Evolutionary conservation across 1,140 invertebrate species (phyloP), one percentile per base, ranked within the genome.

Genomic region (Homarus americanus): DNA sequence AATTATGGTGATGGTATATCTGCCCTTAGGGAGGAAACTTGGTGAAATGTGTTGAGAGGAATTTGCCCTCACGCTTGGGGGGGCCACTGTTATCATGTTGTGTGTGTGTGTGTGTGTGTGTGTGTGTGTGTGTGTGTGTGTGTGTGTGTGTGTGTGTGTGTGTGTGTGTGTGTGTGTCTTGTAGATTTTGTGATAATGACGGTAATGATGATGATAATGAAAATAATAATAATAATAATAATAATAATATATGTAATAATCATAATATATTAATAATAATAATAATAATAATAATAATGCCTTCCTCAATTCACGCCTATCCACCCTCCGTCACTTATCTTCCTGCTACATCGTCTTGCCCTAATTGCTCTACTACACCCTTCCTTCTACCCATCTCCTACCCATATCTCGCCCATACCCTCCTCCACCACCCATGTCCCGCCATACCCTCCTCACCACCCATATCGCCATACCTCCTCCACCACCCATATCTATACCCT

Each of bases 51-150:
- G 24, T 58, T 58, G 24, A 58, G 17, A 24, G 53, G 53, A 15
- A 20, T 24, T 24, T 24, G 53, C 15, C 15, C 53, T 9, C 44
- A 9, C 44, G 44, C 15, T 49, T 49, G 44, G 15, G 44, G 15
- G 5, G 15, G 15, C 4, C 15, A 12, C 44, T 49, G 44, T 4
- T 7, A 12, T 4, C 44, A 7, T 49, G 44, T 49, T 4, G 15
- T 49, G 44, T 49, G 44, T 49, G 15, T 49, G 4, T 4, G 4
- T 7, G 15, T 7, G 15, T 49, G 34, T 78, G 75, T 38, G 75
- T 78, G 75, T 78, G 75, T 40, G 38, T 78, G 75, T 41, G 76
- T 73, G 72, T 73, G 72, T 73, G 72, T 73, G 72, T 73, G 72
- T 73, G 72, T 73, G 76, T 79, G 76, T 49, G 76, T 79, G 38